These are phyloP conservation scores for Clavelina lepadiformis DNA, from an alignment of 23 tunicate genomes.

Conservation along the genomic window DNA sequence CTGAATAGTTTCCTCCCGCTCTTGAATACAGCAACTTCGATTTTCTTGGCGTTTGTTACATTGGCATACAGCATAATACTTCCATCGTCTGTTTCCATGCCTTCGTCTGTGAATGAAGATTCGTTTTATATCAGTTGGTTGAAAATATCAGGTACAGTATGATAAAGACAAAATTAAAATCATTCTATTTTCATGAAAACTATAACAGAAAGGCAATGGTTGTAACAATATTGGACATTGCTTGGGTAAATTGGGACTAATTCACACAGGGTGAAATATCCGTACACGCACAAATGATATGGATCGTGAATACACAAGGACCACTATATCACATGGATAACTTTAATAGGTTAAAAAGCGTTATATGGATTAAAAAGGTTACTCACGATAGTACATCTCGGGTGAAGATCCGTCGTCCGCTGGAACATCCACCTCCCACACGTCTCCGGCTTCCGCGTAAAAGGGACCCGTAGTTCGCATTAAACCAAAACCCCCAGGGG, in stretches of 20 bases:
- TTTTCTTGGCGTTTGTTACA: conserved; percentile 34
- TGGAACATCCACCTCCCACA: conserved; percentile 81
- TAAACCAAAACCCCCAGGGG: conserved; percentile 53
- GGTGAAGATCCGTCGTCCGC: conserved; percentile 68
- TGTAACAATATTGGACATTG: too few relatives aligned
- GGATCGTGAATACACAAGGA: too few relatives aligned
- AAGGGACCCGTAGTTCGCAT: conserved; percentile 87
- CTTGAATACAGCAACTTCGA: conserved; percentile 72
- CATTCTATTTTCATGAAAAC: too few relatives aligned
- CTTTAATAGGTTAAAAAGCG: too few relatives aligned
- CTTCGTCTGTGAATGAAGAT: conserved; percentile 50
- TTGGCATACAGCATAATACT: conserved; percentile 67
- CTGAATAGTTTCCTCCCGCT: conserved; percentile 53
- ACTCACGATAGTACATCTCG: conserved; percentile 78
- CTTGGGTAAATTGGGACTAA: too few relatives aligned
- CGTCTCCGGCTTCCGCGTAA: conserved; percentile 60
- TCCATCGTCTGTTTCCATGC: conserved; percentile 86
- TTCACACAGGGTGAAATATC: too few relatives aligned
- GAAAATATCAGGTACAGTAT: neutral
- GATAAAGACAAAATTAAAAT: too few relatives aligned
- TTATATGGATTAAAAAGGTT: too few relatives aligned
- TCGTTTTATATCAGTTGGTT: neutral
- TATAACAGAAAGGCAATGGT: too few relatives aligned
- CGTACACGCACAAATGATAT: too few relatives aligned
- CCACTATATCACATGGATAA: too few relatives aligned